Evolutionary conservation across 1,140 invertebrate species (phyloP).

Genomic region (Aphaenogaster rudis): DNA sequence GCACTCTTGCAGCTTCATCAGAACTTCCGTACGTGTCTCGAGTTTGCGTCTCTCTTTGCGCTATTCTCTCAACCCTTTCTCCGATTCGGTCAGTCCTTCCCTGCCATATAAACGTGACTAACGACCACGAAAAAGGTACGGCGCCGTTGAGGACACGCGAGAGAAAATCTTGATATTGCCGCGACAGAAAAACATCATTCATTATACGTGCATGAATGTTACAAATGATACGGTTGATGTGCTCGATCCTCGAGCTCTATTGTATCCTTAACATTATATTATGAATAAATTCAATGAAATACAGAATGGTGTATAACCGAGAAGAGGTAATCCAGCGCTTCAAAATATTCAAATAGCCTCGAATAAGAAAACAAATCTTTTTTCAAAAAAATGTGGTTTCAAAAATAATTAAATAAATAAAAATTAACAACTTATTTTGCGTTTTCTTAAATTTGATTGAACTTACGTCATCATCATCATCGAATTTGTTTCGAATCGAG

Average conservation of each 20-base stretch:
- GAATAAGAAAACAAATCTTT: neutral
- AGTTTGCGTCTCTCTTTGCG: constrained; percentile 17
- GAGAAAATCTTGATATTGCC: neutral
- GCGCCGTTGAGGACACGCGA: neutral
- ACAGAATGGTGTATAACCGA: neutral
- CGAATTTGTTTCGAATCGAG: neutral
- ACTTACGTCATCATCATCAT: neutral
- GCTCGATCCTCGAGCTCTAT: neutral
- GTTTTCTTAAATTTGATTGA: neutral
- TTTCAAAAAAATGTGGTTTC: neutral
- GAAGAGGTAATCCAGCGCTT: neutral
- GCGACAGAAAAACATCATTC: constrained; percentile 5
- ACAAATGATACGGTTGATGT: neutral
- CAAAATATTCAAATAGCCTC: neutral
- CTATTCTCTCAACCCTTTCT: constrained; percentile 19
- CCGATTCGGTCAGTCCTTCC: constrained; percentile 45
- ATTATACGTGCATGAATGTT: constrained; percentile 19
- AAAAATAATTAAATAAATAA: neutral
- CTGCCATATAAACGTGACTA: constrained; percentile 53
- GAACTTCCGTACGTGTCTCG: constrained; percentile 43
- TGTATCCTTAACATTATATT: neutral
- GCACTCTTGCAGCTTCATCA: constrained; percentile 43
- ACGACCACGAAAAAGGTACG: constrained; percentile 5
- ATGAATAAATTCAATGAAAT: neutral
- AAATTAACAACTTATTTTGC: neutral